These are phyloP conservation scores for Lucilia cuprina DNA, from an alignment of 1,140 invertebrate genomes.

Conservation along the genomic window DNA sequence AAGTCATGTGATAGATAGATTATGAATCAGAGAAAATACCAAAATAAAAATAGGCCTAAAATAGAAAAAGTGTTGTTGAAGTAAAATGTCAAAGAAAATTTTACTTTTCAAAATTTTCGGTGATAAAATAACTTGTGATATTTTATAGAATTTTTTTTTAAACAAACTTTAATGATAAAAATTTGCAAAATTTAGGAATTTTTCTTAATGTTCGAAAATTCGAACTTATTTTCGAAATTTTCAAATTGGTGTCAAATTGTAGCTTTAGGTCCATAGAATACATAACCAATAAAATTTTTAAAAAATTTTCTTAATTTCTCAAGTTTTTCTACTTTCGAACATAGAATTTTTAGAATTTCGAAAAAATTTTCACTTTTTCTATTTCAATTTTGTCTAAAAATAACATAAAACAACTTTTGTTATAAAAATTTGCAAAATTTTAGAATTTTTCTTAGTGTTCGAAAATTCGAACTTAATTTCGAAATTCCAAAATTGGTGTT, in stretches of 20 bases:
- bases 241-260: not conserved
- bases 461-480: not conserved
- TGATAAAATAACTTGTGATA: too few relatives aligned
- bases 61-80: too few relatives aligned
- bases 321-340: not conserved
- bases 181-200: too few relatives aligned
- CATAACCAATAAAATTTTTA: not conserved
- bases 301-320: not conserved
- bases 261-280: not conserved
- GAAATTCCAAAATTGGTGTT: not conserved
- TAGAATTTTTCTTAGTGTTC: not conserved
- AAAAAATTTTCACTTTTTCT: too few relatives aligned
- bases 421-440: not conserved
- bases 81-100: too few relatives aligned
- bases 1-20: not conserved
- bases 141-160: too few relatives aligned
- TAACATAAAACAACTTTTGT: not conserved
- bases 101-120: too few relatives aligned
- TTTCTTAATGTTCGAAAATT: not conserved
- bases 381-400: too few relatives aligned
- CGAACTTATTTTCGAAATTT: not conserved
- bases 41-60: too few relatives aligned
- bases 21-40: too few relatives aligned
- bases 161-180: too few relatives aligned
- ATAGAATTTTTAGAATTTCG: not conserved